Base-by-base conservation (phyloP, 2,113 vertebrate species). In the Melospiza georgiana region DNA sequence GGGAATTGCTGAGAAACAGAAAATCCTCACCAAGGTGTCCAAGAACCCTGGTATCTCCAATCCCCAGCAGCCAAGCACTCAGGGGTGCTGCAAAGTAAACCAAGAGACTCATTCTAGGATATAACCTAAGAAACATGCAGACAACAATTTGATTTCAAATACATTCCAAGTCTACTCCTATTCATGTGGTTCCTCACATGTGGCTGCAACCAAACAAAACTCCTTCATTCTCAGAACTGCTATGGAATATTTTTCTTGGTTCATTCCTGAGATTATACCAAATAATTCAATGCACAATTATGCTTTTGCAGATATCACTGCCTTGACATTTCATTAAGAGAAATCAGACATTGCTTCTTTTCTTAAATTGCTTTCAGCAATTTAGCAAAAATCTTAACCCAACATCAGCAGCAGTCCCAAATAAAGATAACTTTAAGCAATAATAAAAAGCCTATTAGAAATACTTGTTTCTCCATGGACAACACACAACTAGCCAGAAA, bases 241-340 rank as follows among this genome's bases (percentile, higher is more conserved):
- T 28, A 61, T 0, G 23, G 73, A 89, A 81, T 31, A 5, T 61
- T 68, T 31, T 46, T n/a, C 54, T 84, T 69, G 13, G 15, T 30
- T 73, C 41, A 57, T 48, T 59, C 0, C 0, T 27, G 15, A 71
- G n/a, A 57, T 27, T 51, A 3, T 3, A 69, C 13, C 35, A 88
- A 85, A 51, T 30, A 52, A 79, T 14, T 72, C 39, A 30, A 71
- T 41, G 57, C 17, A 73, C 55, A 77, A 54, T 33, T 82, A 37
- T 33, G 33, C 21, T 75, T 90, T 73, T 72, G 25, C 30, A 83
- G 35, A 30, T 7, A 83, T 43, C 24, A 30, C 33, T 21, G 51
- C 7, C 52, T 25, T 48, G 19, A 75, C 9, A 17, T 63, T 68
- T 79, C 44, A 71, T 20, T 44, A 66, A 46, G 20, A 80, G 31